Percentiles rank a stretch among this genome's conserved stretches.
Evolutionary conservation across 23 tunicate species (phyloP).

Genomic region (Ascidia mentula): DNA sequence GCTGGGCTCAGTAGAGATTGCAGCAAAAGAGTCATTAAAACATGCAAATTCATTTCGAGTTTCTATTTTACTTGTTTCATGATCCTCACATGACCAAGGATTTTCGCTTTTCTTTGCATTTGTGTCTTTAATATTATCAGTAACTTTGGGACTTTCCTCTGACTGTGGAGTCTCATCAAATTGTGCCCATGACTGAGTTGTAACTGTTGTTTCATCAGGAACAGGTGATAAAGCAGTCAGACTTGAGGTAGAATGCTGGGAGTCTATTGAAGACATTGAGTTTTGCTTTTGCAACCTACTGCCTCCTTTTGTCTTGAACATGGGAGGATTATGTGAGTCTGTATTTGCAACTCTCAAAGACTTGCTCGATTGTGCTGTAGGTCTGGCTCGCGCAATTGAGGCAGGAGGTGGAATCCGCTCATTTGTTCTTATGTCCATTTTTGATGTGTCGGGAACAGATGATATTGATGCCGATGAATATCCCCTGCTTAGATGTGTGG

Average conservation of each 20-base stretch:
- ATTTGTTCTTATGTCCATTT: background rate
- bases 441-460: background rate
- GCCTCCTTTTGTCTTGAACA: slow-evolving; percentile 33
- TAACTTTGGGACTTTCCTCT: background rate
- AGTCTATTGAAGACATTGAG: slow-evolving; percentile 6
- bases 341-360: slow-evolving; percentile 15
- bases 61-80: background rate
- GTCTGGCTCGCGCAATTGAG: slow-evolving; percentile 42
- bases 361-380: slow-evolving; percentile 20
- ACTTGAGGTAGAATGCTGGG: background rate
- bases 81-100: background rate
- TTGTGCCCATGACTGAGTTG: background rate
- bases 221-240: background rate
- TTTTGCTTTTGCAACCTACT: background rate
- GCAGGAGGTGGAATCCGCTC: slow-evolving; percentile 35
- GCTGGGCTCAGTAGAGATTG: background rate
- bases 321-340: slow-evolving; percentile 59
- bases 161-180: slow-evolving; percentile 1
- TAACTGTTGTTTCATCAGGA: background rate
- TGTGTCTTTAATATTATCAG: background rate
- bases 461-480: slow-evolving; percentile 2
- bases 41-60: background rate
- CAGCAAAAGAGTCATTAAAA: slow-evolving; percentile 7
- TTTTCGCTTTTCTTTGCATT: background rate
- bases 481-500: background rate